Evolutionary conservation across 2,888 invertebrate genomes (phyloP), one percentile per base, ranked within the genome.

Genomic region (Branchipolynoe longqiensis): DNA sequence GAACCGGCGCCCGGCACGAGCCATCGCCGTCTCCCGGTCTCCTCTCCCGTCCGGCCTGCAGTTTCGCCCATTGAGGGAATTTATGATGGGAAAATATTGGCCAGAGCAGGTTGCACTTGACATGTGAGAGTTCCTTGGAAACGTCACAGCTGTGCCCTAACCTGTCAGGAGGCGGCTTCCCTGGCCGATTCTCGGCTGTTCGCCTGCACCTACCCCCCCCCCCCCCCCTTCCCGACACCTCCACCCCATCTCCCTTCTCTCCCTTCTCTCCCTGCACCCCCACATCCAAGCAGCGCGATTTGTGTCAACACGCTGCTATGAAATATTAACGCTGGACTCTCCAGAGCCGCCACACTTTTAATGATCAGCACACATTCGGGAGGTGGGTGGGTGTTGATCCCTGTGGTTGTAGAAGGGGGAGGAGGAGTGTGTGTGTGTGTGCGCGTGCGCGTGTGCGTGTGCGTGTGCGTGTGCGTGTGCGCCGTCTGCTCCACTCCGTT

Each of bases 41-140:
- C 8, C 48, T 8, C 8, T 18, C 48, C n/a, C n/a, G n/a, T 8
- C 8, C 48, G 48, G 48, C 48, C 8, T 8, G 48, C 48, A 48
- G 62, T 25, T 6, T n/a, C 28, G 14, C n/a, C 62, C 6, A 14
- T 6, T 48, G 31, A 41, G 54, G 78, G 78, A 78, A 78, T 78
- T 78, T 78, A 78, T 78, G 78, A 78, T 78, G 78, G 78, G 78
- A 78, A 78, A 78, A 48, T 78, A 78, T 78, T 78, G 78, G 78
- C 54, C 25, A 41, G 14, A 48, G 48, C 78, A 78, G 78, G 48
- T 78, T 78, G 78, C 33, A 48, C 41, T 78, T 78, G 78, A 78
- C 78, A 78, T 48, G 48, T 31, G 54, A 41, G 78, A 78, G 78
- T 78, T 78, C 48, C 78, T 48, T 78, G 78, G 78, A 78, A 78